phyloP scores from a whole-genome alignment of 2,888 invertebrate species.

The Drosophila rubida region DNA sequence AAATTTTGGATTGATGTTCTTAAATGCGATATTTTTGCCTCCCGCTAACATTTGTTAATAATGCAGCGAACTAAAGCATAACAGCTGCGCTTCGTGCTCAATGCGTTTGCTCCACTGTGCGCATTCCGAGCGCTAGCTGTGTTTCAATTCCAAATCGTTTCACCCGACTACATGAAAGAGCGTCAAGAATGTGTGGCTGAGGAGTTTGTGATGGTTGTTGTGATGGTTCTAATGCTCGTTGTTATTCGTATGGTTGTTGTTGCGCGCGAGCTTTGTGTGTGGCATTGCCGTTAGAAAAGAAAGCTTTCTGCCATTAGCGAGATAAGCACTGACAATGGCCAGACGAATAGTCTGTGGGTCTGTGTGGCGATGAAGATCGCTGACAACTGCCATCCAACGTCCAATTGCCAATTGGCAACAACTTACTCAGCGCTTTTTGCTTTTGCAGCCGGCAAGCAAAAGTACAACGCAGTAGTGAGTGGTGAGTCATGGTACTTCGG shows the following conservation, averaged over 20 bases:
- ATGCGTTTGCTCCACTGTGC: constrained; percentile 36
- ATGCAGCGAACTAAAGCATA: too few species aligned
- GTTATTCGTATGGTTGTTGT: constrained; percentile 30
- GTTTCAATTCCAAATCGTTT: constrained; percentile 58
- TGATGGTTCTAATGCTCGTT: constrained; percentile 13
- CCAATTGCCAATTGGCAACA: constrained; percentile 36
- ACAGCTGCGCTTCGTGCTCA: neutral
- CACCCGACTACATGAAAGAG: constrained; percentile 17
- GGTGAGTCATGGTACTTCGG: constrained; percentile 16
- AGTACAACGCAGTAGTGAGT: neutral
- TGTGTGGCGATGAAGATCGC: constrained; percentile 39
- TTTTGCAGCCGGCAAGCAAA: constrained; percentile 5
- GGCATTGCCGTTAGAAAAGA: constrained; percentile 65
- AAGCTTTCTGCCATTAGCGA: constrained; percentile 44
- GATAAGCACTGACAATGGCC: constrained; percentile 14
- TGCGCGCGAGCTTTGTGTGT: constrained; percentile 49
- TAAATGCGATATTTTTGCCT: too few species aligned
- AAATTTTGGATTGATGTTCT: too few species aligned
- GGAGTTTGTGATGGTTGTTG: constrained; percentile 41
- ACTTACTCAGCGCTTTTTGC: constrained; percentile 34
- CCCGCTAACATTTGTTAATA: too few species aligned
- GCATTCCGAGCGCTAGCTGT: constrained; percentile 37
- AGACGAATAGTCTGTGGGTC: too few species aligned
- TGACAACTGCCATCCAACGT: constrained; percentile 8
- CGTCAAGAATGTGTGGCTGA: constrained; percentile 39